These are phyloP conservation scores for Anomalospiza imberbis DNA, from an alignment of 2,797 vertebrate genomes.

Conservation along the genomic window DNA sequence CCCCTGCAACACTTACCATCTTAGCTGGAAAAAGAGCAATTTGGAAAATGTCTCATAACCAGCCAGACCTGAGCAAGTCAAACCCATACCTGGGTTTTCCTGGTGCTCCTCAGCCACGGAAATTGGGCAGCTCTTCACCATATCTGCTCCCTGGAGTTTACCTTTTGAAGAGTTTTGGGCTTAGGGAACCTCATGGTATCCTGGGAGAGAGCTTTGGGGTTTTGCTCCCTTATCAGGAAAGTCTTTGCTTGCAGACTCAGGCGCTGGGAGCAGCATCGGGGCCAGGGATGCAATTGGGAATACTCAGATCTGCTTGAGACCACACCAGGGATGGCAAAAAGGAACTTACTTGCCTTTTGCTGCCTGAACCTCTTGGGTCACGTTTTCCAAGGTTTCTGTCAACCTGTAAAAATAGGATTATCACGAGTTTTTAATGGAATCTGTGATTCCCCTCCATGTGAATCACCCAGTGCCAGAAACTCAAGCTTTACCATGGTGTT, in stretches of 20 bases:
- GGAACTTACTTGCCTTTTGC: neutral
- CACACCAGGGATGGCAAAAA: accelerated
- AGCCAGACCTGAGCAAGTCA: neutral
- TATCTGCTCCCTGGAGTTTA: neutral
- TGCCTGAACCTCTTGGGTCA: neutral
- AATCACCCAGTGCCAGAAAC: neutral
- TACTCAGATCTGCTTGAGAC: neutral
- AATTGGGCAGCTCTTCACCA: neutral
- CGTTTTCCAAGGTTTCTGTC: neutral
- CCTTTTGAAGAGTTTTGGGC: neutral
- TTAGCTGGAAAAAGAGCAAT: neutral
- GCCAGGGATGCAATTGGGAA: neutral
- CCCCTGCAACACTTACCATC: neutral
- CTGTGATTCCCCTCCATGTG: neutral
- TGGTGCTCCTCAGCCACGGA: neutral
- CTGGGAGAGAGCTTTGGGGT: neutral
- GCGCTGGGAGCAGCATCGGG: neutral
- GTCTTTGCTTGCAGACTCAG: neutral
- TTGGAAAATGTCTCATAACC: neutral
- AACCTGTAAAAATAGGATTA: neutral
- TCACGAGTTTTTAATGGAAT: neutral
- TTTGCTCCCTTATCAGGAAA: neutral
- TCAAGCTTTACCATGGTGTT: accelerated
- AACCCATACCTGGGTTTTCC: neutral
- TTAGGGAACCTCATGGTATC: neutral